phyloP scores from a whole-genome alignment of 2,113 vertebrate species.

The Ciconia maguari region DNA sequence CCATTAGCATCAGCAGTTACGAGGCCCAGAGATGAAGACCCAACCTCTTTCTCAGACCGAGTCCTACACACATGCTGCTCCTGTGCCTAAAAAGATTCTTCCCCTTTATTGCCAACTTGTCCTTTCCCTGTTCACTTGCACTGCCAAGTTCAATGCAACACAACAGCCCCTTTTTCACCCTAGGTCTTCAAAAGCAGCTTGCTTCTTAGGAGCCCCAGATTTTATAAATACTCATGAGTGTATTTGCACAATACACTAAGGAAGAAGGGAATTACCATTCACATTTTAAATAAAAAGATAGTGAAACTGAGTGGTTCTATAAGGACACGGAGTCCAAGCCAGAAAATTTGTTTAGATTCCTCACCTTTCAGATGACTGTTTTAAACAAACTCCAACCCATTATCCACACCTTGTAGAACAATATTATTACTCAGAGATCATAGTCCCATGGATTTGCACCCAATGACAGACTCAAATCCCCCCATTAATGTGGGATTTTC shows the following conservation, averaged over 20 bases:
- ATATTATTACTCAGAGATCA: not conserved
- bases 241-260: not conserved
- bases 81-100: not conserved
- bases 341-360: not conserved
- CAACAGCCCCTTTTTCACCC: not conserved
- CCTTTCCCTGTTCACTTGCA: not conserved
- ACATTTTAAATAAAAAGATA: not conserved
- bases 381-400: not conserved
- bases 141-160: not conserved
- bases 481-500: not conserved
- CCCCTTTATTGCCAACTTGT: not conserved
- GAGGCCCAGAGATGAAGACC: not conserved
- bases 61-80: not conserved
- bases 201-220: not conserved
- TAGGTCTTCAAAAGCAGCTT: not conserved
- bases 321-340: not conserved
- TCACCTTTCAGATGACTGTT: not conserved
- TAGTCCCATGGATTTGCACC: not conserved
- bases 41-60: not conserved
- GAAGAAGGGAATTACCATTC: not conserved
- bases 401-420: not conserved
- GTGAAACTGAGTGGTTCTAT: not conserved
- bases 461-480: not conserved
- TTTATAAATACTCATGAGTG: not conserved
- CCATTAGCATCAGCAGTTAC: not conserved